Evolutionary conservation across 2,797 vertebrate genomes (phyloP).

Genomic region (Glossophaga mutica): DNA sequence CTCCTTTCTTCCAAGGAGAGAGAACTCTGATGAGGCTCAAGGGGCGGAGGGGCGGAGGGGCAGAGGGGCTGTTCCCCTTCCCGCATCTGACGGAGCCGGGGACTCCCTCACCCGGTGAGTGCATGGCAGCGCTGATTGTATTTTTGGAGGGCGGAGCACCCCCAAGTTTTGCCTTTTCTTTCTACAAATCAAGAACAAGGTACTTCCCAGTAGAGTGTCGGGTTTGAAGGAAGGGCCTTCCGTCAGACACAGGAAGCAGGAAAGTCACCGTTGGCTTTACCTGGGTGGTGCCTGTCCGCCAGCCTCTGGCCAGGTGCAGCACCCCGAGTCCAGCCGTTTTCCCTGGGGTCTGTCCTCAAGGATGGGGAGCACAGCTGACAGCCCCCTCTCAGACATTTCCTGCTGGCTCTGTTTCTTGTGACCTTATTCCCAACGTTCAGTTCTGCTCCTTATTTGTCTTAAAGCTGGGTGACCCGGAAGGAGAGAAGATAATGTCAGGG

Average conservation of each 20-base stretch:
- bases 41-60: too few relatives aligned
- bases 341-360: neutral
- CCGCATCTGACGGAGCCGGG: neutral
- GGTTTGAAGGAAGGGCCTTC: neutral
- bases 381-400: neutral
- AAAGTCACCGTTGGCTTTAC: neutral
- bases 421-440: neutral
- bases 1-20: neutral
- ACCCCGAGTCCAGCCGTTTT: fast-evolving
- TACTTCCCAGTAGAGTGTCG: neutral
- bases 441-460: neutral
- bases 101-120: neutral
- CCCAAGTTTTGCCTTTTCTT: neutral
- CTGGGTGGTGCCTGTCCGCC: neutral
- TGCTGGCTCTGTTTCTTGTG: neutral
- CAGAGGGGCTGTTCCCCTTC: neutral
- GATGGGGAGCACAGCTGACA: neutral
- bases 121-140: fast-evolving
- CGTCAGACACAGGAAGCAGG: neutral
- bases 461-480: neutral
- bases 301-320: neutral
- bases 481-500: neutral
- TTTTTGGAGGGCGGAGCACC: neutral
- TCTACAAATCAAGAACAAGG: neutral
- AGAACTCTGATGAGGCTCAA: fast-evolving